Base-by-base conservation (phyloP, 2,113 vertebrate species). In the Malurus elegans region DNA sequence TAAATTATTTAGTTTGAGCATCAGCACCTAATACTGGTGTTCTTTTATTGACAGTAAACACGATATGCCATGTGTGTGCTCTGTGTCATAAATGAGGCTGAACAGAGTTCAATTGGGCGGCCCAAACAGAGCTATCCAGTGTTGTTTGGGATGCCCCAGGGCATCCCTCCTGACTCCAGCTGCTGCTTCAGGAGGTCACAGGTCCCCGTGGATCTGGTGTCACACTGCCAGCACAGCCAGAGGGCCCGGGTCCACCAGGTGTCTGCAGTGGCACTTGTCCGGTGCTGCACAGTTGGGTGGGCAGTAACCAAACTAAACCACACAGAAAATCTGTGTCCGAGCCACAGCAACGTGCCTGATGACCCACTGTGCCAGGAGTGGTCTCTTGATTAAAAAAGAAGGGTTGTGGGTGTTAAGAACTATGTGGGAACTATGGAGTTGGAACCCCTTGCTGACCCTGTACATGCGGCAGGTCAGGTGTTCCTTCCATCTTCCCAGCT, bases 211-310 rank as follows among this genome's bases (percentile, higher is more conserved):
- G 83, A 32, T 69, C 48, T 0, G 6, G 25, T 87, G 65, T 86
- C 80, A 31, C 0, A 1, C 50, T 76, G 44, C 57, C 44, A 23
- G 62, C 0, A 0, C 32, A 34, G 65, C 50, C 6, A 1, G 47
- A 9, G 65, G n/a, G 64, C 28, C 73, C 5, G 1, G 12, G 10
- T 53, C n/a, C 51, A 45, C 32, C 10, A 34, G 26, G 48, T 79
- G 62, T 60, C 58, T 82, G 66, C 54, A 21, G 12, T 17, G 29
- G 15, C 65, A 21, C 44, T 36, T 13, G 15, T 58, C n/a, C n/a
- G 8, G 0, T 8, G n/a, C 70, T 53, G 42, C 47, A 9, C 19
- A 4, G 15, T 19, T 40, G 58, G 38, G n/a, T 74, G 51, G 53
- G 36, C 51, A 15, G 44, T 50, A 50, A 25, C 45, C 42, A 32